These are phyloP conservation scores for Drosophila dunni DNA, from an alignment of 1,140 invertebrate genomes.

Conservation along the genomic window DNA sequence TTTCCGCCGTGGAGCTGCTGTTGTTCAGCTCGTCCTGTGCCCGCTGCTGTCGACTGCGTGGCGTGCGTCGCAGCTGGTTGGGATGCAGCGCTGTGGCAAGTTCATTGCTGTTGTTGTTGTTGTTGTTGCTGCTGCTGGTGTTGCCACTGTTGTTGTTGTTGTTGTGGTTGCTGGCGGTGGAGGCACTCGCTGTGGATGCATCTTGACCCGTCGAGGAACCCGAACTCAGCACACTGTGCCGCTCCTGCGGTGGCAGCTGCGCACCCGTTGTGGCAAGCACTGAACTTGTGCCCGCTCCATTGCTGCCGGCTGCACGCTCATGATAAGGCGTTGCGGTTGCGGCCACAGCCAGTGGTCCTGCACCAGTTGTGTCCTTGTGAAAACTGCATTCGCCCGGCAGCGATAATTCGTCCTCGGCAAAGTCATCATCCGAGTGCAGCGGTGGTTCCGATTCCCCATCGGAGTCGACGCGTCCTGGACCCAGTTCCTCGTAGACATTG, in stretches of 20 bases:
- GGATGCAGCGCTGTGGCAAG: constrained; percentile 19
- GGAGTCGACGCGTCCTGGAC: constrained; percentile 86
- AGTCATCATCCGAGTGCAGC: constrained; percentile 88
- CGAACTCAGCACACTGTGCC: constrained; percentile 78
- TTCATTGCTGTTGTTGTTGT: constrained; percentile 33
- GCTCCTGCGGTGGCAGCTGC: constrained; percentile 71
- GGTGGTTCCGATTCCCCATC: constrained; percentile 88
- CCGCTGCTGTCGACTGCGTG: constrained; percentile 50
- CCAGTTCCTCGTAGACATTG: constrained; percentile 89
- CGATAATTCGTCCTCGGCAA: constrained; percentile 89
- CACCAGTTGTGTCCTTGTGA: constrained; percentile 74
- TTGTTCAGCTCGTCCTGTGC: constrained; percentile 73
- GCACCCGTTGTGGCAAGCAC: constrained; percentile 63
- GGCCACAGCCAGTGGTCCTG: constrained; percentile 4
- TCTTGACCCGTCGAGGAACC: constrained; percentile 73
- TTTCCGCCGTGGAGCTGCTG: constrained; percentile 72
- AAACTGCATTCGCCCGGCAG: constrained; percentile 86
- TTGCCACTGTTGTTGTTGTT: constrained; percentile 38
- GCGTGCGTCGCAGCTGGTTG: constrained; percentile 40
- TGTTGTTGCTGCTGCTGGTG: constrained; percentile 19
- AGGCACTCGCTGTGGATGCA: constrained; percentile 56
- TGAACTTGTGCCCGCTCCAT: constrained; percentile 19
- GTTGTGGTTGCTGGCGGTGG: constrained; percentile 34
- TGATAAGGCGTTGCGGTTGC: constrained; percentile 84
- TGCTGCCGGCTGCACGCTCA: constrained; percentile 73